Percentiles rank a stretch among this genome's conserved stretches.
These are phyloP conservation scores for Uria lomvia DNA, from an alignment of 2,113 vertebrate genomes.

Conservation along the genomic window DNA sequence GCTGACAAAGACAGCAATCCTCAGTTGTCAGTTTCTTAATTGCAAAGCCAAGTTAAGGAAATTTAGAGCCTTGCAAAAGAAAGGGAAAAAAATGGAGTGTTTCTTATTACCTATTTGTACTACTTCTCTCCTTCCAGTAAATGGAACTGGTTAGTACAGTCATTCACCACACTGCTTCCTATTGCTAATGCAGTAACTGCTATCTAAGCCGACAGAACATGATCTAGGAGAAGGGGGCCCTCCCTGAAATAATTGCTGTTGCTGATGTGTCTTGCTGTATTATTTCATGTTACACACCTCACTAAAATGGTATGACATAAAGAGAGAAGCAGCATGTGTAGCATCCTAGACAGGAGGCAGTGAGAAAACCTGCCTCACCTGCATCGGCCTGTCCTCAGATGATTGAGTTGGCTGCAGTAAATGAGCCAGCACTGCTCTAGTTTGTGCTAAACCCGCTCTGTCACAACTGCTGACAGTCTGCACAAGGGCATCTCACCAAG, in stretches of 20 bases:
- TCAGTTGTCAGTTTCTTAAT: background rate
- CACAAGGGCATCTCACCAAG: background rate
- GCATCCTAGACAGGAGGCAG: background rate
- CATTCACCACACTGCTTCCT: background rate
- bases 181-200: background rate
- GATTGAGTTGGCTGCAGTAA: background rate
- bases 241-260: background rate
- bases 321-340: background rate
- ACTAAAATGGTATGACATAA: background rate
- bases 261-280: background rate
- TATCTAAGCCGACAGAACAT: background rate
- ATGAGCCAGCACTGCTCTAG: background rate
- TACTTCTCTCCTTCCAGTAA: background rate
- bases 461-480: background rate
- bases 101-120: background rate
- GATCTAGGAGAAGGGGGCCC: background rate
- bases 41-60: background rate
- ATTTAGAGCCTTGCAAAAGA: background rate
- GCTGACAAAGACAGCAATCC: background rate
- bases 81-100: rapidly evolving
- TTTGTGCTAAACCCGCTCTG: no score
- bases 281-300: background rate
- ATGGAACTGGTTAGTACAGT: background rate
- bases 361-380: background rate
- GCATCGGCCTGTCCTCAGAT: background rate